A percentile compares a stretch with the other conserved stretches of the same genome.
phyloP scores from a whole-genome alignment of 2,113 vertebrate genomes.

The Dipodomys ordii region DNA sequence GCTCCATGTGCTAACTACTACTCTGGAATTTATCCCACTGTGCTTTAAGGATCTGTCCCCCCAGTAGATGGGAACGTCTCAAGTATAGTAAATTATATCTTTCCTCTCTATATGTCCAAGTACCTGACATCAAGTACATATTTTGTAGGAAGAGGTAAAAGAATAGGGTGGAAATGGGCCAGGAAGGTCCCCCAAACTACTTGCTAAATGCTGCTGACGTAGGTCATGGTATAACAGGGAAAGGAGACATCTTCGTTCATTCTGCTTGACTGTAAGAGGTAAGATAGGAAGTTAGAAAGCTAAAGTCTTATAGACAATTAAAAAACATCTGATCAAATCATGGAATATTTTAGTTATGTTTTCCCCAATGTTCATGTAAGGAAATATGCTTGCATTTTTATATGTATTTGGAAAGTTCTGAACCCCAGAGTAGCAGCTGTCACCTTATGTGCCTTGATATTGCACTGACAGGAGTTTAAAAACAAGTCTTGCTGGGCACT shows the following conservation, averaged over 20 bases:
- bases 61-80: background rate
- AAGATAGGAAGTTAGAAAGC: background rate
- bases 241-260: background rate
- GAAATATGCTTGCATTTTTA: slow-evolving; percentile 7
- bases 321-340: background rate
- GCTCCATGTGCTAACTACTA: background rate
- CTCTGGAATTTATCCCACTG: background rate
- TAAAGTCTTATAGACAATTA: background rate
- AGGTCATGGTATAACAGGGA: background rate
- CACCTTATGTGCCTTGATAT: background rate
- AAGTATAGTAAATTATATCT: background rate
- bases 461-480: background rate
- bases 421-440: background rate
- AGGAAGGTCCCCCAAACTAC: background rate
- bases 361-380: background rate
- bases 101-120: background rate
- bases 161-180: background rate
- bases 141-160: background rate
- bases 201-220: background rate
- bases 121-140: background rate
- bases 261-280: background rate
- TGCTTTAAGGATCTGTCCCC: background rate
- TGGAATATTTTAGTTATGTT: slow-evolving; percentile 31
- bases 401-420: slow-evolving; percentile 35
- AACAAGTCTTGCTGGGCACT: background rate